phyloP scores from a whole-genome alignment of 2,113 vertebrate species.

The Epinephelus cyanopodus region DNA sequence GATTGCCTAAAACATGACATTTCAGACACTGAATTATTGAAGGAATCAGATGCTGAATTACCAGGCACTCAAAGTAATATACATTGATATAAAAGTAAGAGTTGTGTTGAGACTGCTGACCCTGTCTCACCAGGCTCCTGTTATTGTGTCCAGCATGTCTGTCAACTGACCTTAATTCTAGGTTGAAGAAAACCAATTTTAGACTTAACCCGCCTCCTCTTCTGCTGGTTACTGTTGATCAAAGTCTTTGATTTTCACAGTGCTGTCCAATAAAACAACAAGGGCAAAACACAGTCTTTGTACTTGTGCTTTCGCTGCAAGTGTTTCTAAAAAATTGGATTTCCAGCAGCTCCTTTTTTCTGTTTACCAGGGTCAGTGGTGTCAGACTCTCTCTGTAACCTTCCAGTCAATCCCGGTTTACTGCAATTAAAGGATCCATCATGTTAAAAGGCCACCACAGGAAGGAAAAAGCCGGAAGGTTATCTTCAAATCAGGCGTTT shows the following conservation, averaged over 20 bases:
- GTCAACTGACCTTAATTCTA: background rate
- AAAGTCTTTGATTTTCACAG: background rate
- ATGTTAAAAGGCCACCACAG: slow-evolving; percentile 49
- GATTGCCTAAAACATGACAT: background rate
- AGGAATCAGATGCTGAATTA: background rate
- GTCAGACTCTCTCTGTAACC: slow-evolving; percentile 25
- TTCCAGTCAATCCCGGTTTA: slow-evolving; percentile 40
- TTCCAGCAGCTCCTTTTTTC: slow-evolving; percentile 8
- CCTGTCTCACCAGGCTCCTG: background rate
- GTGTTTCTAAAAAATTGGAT: slow-evolving; percentile 20
- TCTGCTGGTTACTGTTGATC: slow-evolving; percentile 8
- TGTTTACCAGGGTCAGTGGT: slow-evolving; percentile 26
- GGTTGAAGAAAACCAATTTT: background rate
- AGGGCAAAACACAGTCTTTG: slow-evolving; percentile 1
- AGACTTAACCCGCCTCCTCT: background rate
- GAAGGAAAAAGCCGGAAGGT: slow-evolving; percentile 49
- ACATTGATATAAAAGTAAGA: background rate
- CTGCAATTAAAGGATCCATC: slow-evolving; percentile 66
- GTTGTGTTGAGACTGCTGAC: background rate
- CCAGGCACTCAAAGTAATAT: background rate
- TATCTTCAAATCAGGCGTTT: slow-evolving; percentile 75
- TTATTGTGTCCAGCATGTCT: background rate
- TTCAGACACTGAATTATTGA: background rate
- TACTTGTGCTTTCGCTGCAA: slow-evolving; percentile 15
- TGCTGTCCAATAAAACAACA: background rate